Base-by-base conservation (phyloP, 1,140 invertebrate genomes). In the Diachasmimorpha longicaudata region DNA sequence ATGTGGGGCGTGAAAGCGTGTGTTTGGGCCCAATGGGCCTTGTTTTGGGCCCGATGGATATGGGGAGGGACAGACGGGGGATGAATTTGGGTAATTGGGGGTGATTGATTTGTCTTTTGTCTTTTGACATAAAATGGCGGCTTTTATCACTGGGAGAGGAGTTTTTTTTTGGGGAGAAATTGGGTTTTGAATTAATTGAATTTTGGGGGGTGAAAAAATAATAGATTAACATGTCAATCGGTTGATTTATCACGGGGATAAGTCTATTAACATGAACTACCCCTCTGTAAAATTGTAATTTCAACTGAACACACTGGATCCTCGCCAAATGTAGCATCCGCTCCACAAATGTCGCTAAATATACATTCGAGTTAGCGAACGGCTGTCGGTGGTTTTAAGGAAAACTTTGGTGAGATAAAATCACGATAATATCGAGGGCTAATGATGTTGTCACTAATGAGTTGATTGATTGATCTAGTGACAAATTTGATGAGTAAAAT, bases 281-380 rank as follows among this genome's bases (percentile, higher is more conserved):
- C 58, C 58, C 23, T n/a, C n/a, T 23, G 58, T 23, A 25, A 63
- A 63, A 63, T 63, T 19, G 58, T 63, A 63, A 63, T 63, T 13
- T 14, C 58, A 31, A 63, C 74, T 67, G 74, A 78, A 78, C 73
- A 48, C 46, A 74, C 77, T 82, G 81, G 81, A 80, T 76, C 77
- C 52, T 44, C 72, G 84, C 84, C 84, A 85, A 81, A 77, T 79
- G 77, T 81, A 83, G 83, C 84, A 85, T 84, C 83, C 84, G 84
- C 63, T 85, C 83, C 78, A 84, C 84, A 84, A 85, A 85, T 85
- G 83, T 82, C 81, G 81, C 83, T 85, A 84, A 85, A 85, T 85
- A 85, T 85, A 85, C 81, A 83, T 77, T 42, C n/a, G 82, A 78
- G 80, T 70, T 78, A 79, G 79, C 80, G 79, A 84, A 83, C 81